Evolutionary conservation across 2,888 invertebrate species (phyloP).

Genomic region (Shargacucullia verbasci): DNA sequence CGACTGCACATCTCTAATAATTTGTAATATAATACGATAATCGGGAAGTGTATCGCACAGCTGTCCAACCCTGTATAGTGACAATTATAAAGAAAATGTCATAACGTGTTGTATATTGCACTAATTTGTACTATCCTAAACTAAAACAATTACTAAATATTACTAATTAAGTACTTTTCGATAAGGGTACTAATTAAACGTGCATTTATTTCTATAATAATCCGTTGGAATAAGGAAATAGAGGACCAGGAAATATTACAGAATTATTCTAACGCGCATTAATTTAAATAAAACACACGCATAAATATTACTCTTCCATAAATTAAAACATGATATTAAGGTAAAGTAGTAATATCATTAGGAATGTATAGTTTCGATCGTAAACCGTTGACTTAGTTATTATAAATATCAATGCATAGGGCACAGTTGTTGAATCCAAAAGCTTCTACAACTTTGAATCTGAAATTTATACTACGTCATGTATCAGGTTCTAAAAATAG

Average conservation of each 20-base stretch:
- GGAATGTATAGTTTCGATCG: constrained; percentile 52
- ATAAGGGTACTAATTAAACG: constrained; percentile 27
- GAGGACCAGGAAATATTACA: no score
- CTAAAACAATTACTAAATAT: no score
- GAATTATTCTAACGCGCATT: not conserved
- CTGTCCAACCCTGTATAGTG: no score
- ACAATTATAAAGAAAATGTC: constrained; percentile 31
- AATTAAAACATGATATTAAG: constrained; percentile 32
- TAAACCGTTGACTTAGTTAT: constrained; percentile 25
- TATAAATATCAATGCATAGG: no score
- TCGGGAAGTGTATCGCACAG: no score
- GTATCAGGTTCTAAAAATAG: no score
- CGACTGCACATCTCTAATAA: no score
- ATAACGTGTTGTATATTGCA: constrained; percentile 58
- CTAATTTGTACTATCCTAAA: constrained; percentile 68
- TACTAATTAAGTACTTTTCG: constrained; percentile 60
- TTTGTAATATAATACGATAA: no score
- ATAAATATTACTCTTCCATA: constrained; percentile 23
- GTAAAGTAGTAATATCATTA: constrained; percentile 44
- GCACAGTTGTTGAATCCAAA: constrained; percentile 26
- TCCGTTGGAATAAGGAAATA: no score
- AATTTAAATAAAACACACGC: not conserved
- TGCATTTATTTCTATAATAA: not conserved
- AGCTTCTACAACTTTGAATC: constrained; percentile 14
- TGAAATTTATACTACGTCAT: no score